Percentiles rank a stretch among this genome's conserved stretches.
phyloP scores from a whole-genome alignment of 2,113 vertebrate species.

The Halichoerus grypus region DNA sequence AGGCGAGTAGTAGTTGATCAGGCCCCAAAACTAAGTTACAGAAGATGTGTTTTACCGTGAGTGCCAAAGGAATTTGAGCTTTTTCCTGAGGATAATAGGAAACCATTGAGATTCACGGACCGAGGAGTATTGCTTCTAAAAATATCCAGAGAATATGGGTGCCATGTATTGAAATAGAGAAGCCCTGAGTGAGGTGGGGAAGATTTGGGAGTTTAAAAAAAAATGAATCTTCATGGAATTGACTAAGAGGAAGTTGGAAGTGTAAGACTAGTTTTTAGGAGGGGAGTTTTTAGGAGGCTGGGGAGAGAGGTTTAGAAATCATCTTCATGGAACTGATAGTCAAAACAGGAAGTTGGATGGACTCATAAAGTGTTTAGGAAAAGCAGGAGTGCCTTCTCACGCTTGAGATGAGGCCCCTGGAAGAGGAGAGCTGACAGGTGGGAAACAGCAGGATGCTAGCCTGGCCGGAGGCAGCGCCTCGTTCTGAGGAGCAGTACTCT shows the following conservation, averaged over 20 bases:
- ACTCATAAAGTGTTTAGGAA: not conserved
- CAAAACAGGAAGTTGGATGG: not conserved
- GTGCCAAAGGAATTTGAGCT: not conserved
- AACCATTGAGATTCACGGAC: not conserved
- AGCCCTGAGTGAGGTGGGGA: not conserved
- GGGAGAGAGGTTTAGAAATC: not conserved
- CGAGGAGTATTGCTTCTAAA: not conserved
- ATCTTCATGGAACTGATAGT: not conserved
- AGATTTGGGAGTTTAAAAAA: not conserved
- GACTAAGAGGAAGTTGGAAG: not conserved
- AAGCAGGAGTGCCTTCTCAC: not conserved
- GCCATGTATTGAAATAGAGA: not conserved
- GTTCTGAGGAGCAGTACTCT: not conserved
- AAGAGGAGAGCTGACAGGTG: not conserved
- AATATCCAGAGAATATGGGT: not conserved
- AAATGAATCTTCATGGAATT: not conserved
- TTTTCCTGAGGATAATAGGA: not conserved
- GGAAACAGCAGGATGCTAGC: not conserved
- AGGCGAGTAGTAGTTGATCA: not conserved
- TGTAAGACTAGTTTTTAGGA: conserved; percentile 12
- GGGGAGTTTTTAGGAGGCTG: not conserved
- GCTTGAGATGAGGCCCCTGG: not conserved
- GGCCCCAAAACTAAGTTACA: not conserved
- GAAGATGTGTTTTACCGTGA: not conserved
- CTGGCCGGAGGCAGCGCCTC: not conserved